phyloP scores from a whole-genome alignment of 2,888 invertebrate genomes.

The Subacronicta megacephala region DNA sequence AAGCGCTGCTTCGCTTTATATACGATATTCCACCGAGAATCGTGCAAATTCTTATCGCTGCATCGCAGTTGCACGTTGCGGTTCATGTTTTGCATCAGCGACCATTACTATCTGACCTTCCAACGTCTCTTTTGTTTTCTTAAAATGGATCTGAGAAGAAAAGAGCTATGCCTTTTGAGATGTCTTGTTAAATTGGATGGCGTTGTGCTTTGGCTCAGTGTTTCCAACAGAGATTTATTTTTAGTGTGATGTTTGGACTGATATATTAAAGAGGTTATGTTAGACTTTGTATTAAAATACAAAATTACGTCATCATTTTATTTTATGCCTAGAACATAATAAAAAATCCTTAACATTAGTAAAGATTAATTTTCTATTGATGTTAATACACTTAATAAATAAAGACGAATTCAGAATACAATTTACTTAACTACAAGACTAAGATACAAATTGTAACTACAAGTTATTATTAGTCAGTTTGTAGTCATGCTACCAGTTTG shows the following conservation, averaged over 20 bases:
- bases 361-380: neutral
- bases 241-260: conserved; percentile 47
- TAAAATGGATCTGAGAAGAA: conserved; percentile 18
- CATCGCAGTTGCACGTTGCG: conserved; percentile 76
- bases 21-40: conserved; percentile 61
- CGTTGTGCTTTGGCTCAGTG: conserved; percentile 43
- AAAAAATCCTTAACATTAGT: neutral
- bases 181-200: conserved; percentile 47
- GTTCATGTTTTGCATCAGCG: conserved; percentile 68
- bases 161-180: conserved; percentile 28
- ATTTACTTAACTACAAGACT: neutral
- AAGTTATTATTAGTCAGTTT: too few species aligned
- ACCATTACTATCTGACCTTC: conserved; percentile 47
- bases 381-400: neutral
- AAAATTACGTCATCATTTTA: neutral
- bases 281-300: conserved; percentile 14
- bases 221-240: conserved; percentile 57
- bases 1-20: conserved; percentile 57
- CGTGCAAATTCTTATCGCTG: conserved; percentile 81
- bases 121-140: conserved; percentile 30
- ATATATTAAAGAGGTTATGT: conserved; percentile 41
- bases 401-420: neutral
- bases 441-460: conserved; percentile 4
- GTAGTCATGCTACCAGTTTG: conserved; percentile 19
- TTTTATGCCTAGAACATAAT: neutral